A percentile compares a stretch with the other conserved stretches of the same genome.
Evolutionary conservation across 2,797 vertebrate genomes (phyloP).

Genomic region (Dicrostonyx torquatus): DNA sequence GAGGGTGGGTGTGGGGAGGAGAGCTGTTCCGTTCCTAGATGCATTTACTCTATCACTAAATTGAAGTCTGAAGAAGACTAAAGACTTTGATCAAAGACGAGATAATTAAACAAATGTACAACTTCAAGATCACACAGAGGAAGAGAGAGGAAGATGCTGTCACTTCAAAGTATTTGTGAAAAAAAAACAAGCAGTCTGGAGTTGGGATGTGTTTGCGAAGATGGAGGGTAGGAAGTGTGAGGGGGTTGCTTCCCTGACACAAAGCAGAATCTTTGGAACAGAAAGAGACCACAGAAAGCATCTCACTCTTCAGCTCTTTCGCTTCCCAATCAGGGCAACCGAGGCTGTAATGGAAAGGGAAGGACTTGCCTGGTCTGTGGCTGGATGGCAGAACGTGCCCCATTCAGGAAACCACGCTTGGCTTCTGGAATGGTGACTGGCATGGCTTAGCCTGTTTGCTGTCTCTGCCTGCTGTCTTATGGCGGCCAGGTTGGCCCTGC

Average conservation of each 20-base stretch:
- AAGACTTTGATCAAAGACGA: slow-evolving; percentile 39
- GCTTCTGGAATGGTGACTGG: not conserved
- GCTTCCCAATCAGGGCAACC: not conserved
- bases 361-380: not conserved
- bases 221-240: not conserved
- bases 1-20: not conserved
- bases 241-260: not conserved
- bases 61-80: not conserved
- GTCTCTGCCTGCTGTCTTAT: not conserved
- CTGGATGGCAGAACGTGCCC: not conserved
- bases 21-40: not conserved
- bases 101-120: slow-evolving; percentile 31
- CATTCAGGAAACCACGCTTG: not conserved
- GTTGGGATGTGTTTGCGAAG: fast-evolving
- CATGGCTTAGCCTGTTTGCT: not conserved
- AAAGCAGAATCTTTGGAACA: not conserved
- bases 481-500: not conserved
- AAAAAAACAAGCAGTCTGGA: slow-evolving; percentile 19
- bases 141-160: slow-evolving; percentile 14
- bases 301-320: not conserved
- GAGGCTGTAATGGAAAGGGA: not conserved
- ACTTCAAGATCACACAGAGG: not conserved
- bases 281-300: not conserved
- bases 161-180: slow-evolving; percentile 26
- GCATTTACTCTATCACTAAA: not conserved